Evolutionary conservation across 2,113 vertebrate species (phyloP).

Genomic region (Anser brachyrhynchus): DNA sequence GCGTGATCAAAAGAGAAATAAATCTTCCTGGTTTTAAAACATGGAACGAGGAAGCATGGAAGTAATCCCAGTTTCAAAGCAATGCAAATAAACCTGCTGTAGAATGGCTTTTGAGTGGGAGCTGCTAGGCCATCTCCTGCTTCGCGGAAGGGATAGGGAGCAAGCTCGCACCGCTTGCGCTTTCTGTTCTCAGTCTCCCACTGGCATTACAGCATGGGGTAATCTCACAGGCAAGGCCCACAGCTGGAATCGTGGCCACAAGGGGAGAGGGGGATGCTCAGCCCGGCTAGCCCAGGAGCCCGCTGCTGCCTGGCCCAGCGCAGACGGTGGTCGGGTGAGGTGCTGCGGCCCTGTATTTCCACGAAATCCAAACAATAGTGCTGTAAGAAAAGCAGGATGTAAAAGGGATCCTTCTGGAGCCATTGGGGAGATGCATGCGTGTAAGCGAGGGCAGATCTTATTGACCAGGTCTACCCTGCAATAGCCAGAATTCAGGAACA

Average conservation of each 20-base stretch:
- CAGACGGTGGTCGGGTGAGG: neutral
- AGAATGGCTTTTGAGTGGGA: neutral
- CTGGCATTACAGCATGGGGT: neutral
- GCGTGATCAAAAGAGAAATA: neutral
- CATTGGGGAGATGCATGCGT: conserved; percentile 1
- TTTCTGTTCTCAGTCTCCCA: neutral
- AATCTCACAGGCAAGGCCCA: neutral
- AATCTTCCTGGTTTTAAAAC: neutral
- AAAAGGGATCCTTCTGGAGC: neutral
- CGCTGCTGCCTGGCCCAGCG: neutral
- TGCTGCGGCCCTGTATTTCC: neutral
- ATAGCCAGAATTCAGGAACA: conserved; percentile 15
- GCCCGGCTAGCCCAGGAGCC: neutral
- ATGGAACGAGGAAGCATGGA: neutral
- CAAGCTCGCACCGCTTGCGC: neutral
- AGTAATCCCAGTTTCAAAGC: conserved; percentile 17
- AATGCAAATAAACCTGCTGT: conserved; percentile 50
- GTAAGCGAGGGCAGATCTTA: neutral
- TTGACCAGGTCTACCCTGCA: neutral
- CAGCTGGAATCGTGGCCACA: neutral
- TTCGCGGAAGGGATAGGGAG: neutral
- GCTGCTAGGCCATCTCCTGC: neutral
- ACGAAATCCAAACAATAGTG: neutral
- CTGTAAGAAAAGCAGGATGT: neutral
- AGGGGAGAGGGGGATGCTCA: neutral